Evolutionary conservation across 2,797 vertebrate genomes (phyloP).

Genomic region (Xerus rutilus): DNA sequence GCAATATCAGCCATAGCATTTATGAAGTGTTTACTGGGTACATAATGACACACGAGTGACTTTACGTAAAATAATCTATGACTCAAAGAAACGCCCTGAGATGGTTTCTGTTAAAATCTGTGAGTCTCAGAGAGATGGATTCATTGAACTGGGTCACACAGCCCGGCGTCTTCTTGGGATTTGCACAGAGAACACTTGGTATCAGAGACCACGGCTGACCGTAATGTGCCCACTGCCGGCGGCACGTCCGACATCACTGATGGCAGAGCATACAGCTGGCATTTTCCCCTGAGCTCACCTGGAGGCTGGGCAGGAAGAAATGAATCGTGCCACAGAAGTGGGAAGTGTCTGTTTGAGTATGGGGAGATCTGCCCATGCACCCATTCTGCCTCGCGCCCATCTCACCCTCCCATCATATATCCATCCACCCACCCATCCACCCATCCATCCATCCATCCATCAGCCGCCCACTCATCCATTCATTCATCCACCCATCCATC

Average conservation of each 20-base stretch:
- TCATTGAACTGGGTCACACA: neutral
- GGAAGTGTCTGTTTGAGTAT: neutral
- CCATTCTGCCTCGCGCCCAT: neutral
- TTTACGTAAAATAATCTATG: neutral
- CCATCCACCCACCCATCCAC: neutral
- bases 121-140: neutral
- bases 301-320: neutral
- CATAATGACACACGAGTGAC: too few species aligned
- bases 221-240: fast-evolving
- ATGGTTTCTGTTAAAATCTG: neutral
- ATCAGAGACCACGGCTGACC: neutral
- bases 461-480: too few species aligned
- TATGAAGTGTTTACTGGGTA: neutral
- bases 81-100: neutral
- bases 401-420: fast-evolving
- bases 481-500: too few species aligned
- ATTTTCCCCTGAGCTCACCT: neutral
- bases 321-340: neutral
- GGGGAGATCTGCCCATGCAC: neutral
- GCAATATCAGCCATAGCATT: neutral
- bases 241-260: neutral
- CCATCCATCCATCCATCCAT: too few species aligned
- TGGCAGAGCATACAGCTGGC: too few species aligned
- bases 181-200: neutral
- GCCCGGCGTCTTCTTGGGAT: neutral